phyloP scores from a whole-genome alignment of 2,113 vertebrate species.

The Penelope pileata region DNA sequence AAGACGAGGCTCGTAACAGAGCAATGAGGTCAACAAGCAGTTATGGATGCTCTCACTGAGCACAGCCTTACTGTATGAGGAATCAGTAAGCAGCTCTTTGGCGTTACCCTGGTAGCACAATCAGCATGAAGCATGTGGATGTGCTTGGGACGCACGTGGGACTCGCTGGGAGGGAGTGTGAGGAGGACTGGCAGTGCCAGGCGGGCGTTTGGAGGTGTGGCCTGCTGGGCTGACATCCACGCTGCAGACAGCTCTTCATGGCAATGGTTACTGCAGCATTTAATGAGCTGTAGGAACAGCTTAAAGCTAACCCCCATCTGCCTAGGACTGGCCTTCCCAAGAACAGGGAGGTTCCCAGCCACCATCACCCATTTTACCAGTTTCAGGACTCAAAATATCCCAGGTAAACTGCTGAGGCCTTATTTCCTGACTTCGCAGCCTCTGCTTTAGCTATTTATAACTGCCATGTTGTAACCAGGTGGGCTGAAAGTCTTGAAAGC shows the following conservation, averaged over 20 bases:
- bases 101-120: accelerated
- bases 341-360: not conserved
- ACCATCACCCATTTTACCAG: not conserved
- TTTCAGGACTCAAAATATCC: not conserved
- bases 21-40: not conserved
- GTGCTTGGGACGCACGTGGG: accelerated
- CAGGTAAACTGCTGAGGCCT: not conserved
- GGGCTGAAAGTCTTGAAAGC: not conserved
- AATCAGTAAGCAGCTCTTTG: not conserved
- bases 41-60: not conserved
- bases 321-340: not conserved
- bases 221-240: not conserved
- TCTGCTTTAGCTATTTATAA: not conserved
- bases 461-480: not conserved
- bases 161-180: not conserved
- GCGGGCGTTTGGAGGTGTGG: not conserved
- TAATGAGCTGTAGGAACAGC: not conserved
- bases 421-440: not conserved
- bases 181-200: not conserved
- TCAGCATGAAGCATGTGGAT: accelerated
- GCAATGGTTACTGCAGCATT: not conserved
- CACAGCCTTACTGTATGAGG: not conserved
- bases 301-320: not conserved
- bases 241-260: not conserved
- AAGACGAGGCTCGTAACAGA: not conserved